Evolutionary conservation across 2,888 invertebrate species (phyloP).

Genomic region (Hydraecia micacea): DNA sequence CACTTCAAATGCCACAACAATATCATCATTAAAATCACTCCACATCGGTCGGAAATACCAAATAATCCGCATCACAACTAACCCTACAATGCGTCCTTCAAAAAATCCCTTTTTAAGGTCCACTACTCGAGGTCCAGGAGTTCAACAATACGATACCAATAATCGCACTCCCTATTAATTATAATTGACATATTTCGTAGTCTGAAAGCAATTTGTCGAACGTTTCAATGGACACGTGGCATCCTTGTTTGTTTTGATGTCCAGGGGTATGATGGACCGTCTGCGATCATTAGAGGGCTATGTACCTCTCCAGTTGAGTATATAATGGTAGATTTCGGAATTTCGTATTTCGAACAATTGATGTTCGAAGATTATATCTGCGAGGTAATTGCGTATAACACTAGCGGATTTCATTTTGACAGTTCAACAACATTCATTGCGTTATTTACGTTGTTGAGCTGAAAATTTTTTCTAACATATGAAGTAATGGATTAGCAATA

Average conservation of each 20-base stretch:
- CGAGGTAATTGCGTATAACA: not conserved
- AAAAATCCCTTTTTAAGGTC: slow-evolving; percentile 50
- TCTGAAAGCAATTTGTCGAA: slow-evolving; percentile 84
- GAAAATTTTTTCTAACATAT: not conserved
- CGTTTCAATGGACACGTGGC: slow-evolving; percentile 83
- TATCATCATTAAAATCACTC: slow-evolving; percentile 48
- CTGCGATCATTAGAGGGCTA: slow-evolving; percentile 75
- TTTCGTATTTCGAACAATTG: slow-evolving; percentile 11
- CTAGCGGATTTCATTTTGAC: not conserved
- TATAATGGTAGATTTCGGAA: slow-evolving; percentile 61
- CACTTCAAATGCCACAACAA: slow-evolving; percentile 39
- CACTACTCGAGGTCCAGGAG: slow-evolving; percentile 37
- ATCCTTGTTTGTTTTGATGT: slow-evolving; percentile 88
- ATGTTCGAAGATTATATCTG: not conserved
- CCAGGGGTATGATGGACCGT: slow-evolving; percentile 79
- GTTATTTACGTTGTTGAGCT: not conserved
- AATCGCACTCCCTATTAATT: slow-evolving; percentile 87
- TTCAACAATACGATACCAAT: slow-evolving; percentile 73
- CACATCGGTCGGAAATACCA: slow-evolving; percentile 50
- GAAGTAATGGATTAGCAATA: not conserved
- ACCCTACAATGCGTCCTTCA: slow-evolving; percentile 61
- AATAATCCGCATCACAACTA: slow-evolving; percentile 56
- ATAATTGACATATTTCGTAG: slow-evolving; percentile 90
- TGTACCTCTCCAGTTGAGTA: slow-evolving; percentile 68
- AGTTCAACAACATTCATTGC: not conserved